Evolutionary conservation across 2,797 vertebrate genomes (phyloP).

Genomic region (Coracias cyanogaster): DNA sequence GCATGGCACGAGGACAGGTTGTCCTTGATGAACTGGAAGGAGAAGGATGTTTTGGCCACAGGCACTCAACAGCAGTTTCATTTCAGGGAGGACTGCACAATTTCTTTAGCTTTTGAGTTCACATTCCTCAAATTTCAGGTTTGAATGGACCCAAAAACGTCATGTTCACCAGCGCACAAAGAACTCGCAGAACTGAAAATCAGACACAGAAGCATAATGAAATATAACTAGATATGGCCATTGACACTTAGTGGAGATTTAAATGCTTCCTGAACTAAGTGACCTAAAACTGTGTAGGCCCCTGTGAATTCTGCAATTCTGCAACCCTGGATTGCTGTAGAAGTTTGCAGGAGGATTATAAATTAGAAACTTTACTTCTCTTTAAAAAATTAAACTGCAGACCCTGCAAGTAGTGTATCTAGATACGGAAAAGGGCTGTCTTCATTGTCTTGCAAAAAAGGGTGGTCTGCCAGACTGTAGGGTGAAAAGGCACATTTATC

Average conservation of each 20-base stretch:
- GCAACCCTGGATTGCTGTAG: constrained; percentile 1
- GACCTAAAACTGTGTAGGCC: constrained; percentile 44
- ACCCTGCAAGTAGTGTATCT: background rate
- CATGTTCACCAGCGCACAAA: background rate
- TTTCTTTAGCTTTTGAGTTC: constrained; percentile 3
- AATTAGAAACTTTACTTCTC: background rate
- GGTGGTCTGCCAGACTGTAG: background rate
- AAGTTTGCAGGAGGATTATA: background rate
- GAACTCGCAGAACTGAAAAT: background rate
- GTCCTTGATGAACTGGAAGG: constrained; percentile 74
- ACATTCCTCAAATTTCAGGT: background rate
- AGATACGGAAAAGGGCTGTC: background rate
- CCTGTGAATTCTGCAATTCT: constrained; percentile 10
- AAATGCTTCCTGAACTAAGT: constrained; percentile 35
- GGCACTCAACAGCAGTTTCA: constrained; percentile 28
- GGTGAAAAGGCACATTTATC: background rate
- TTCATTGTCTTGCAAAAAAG: background rate
- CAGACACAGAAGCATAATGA: background rate
- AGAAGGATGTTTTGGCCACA: constrained; percentile 73
- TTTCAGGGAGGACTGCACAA: background rate
- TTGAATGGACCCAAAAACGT: background rate
- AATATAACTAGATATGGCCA: background rate
- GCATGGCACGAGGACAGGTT: constrained; percentile 54
- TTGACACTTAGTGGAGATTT: background rate
- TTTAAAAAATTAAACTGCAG: background rate